A percentile compares a stretch with the other conserved stretches of the same genome.
phyloP scores from a whole-genome alignment of 1,140 invertebrate species.

The Dryas iulia region DNA sequence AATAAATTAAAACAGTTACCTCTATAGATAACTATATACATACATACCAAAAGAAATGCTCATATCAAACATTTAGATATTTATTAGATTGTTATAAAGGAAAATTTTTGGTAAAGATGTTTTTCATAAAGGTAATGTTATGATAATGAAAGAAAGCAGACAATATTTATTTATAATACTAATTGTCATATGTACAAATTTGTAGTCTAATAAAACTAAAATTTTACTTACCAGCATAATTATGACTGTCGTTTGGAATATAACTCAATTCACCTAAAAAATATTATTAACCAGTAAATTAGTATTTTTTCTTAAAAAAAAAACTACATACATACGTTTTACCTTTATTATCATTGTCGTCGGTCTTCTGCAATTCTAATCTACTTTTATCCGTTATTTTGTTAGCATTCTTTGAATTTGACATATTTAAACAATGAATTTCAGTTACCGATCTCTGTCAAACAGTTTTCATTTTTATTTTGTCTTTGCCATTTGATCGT shows the following conservation, averaged over 20 bases:
- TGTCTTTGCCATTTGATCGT: not conserved
- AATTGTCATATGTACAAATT: not conserved
- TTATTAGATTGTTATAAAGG: too few relatives aligned
- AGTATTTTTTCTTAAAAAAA: not conserved
- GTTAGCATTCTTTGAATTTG: slow-evolving; percentile 66
- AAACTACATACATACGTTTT: slow-evolving; percentile 12
- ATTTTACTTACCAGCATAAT: slow-evolving; percentile 59
- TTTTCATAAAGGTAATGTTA: too few relatives aligned
- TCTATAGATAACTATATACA: not conserved
- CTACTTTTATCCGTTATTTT: slow-evolving; percentile 64
- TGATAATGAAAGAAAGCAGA: too few relatives aligned
- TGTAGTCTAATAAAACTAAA: not conserved
- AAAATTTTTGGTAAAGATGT: too few relatives aligned
- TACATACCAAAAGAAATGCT: too few relatives aligned
- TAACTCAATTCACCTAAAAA: slow-evolving; percentile 56
- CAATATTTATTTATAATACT: not conserved
- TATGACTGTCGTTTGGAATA: slow-evolving; percentile 53
- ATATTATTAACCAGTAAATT: not conserved
- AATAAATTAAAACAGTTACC: not conserved
- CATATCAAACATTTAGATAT: too few relatives aligned
- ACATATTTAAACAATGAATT: slow-evolving; percentile 78
- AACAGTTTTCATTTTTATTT: slow-evolving; percentile 48
- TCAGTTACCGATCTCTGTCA: slow-evolving; percentile 71
- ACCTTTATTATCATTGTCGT: slow-evolving; percentile 55
- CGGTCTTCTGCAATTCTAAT: slow-evolving; percentile 45